phyloP scores from a whole-genome alignment of 2,888 invertebrate species.

The Encarsia formosa region DNA sequence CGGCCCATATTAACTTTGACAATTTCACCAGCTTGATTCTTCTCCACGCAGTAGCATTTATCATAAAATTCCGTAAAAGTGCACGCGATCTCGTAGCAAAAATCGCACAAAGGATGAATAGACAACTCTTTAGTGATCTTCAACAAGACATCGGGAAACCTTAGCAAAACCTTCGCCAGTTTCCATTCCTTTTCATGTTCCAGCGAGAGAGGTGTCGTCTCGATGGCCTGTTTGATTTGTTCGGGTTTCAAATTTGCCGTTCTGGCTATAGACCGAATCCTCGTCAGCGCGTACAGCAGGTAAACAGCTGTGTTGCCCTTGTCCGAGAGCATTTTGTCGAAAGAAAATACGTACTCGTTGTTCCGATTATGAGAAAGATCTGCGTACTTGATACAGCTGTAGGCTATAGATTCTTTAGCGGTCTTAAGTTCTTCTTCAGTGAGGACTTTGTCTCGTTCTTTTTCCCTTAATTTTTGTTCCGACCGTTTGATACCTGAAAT shows the following conservation, averaged over 20 bases:
- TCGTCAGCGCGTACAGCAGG: slow-evolving; percentile 87
- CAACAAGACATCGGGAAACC: slow-evolving; percentile 82
- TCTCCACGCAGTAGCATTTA: slow-evolving; percentile 94
- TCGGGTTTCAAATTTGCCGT: slow-evolving; percentile 67
- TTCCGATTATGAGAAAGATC: slow-evolving; percentile 91
- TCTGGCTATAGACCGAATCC: slow-evolving; percentile 87
- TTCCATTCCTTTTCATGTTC: slow-evolving; percentile 93
- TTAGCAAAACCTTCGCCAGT: slow-evolving; percentile 78
- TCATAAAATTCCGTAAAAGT: slow-evolving; percentile 97
- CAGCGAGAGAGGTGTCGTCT: slow-evolving; percentile 62
- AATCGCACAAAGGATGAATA: slow-evolving; percentile 89
- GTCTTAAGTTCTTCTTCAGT: slow-evolving; percentile 72
- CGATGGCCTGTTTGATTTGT: slow-evolving; percentile 60
- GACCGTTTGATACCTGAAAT: slow-evolving; percentile 66
- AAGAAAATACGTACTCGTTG: slow-evolving; percentile 96
- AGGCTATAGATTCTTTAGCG: slow-evolving; percentile 90
- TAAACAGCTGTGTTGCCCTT: slow-evolving; percentile 99
- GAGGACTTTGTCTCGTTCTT: slow-evolving; percentile 79
- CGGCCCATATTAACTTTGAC: slow-evolving; percentile 80
- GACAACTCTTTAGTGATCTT: slow-evolving; percentile 78
- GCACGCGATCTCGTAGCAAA: slow-evolving; percentile 89
- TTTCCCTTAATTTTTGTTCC: slow-evolving; percentile 78
- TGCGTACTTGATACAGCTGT: slow-evolving; percentile 97
- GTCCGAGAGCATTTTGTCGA: slow-evolving; percentile 98
- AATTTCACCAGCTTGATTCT: slow-evolving; percentile 76